Conservation (phyloP, 2,113 vertebrate genomes). For the Varanus komodoensis region DNA sequence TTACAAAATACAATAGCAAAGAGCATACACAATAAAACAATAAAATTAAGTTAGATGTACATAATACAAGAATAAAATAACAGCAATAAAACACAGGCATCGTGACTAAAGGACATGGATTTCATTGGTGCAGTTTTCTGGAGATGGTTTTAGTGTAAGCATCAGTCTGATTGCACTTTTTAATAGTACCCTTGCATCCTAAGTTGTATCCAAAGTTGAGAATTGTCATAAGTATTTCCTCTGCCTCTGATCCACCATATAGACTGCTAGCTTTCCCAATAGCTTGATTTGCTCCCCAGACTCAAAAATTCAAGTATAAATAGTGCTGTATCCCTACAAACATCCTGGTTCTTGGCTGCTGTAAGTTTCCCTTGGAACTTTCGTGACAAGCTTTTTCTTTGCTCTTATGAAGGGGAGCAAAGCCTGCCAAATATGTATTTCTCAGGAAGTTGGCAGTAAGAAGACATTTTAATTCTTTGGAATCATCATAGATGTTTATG, state of each 20-base stretch:
- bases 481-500: conserved; percentile 23
- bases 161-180: background rate
- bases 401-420: background rate
- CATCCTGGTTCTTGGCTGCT: background rate
- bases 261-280: background rate
- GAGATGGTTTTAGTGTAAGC: background rate
- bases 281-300: background rate
- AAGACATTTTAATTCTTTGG: conserved; percentile 22
- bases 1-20: no score
- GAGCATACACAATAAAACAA: no score
- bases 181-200: background rate
- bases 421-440: conserved; percentile 19
- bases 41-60: no score
- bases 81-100: background rate
- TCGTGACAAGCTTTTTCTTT: background rate
- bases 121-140: background rate
- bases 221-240: background rate
- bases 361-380: conserved; percentile 5
- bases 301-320: background rate
- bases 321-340: background rate
- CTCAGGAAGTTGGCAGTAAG: conserved; percentile 16
- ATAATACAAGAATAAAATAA: no score
- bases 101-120: background rate
- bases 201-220: background rate
- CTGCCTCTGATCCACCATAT: background rate